Conservation (phyloP, 2,797 vertebrate species). For the Coregonus sp. region DNA sequence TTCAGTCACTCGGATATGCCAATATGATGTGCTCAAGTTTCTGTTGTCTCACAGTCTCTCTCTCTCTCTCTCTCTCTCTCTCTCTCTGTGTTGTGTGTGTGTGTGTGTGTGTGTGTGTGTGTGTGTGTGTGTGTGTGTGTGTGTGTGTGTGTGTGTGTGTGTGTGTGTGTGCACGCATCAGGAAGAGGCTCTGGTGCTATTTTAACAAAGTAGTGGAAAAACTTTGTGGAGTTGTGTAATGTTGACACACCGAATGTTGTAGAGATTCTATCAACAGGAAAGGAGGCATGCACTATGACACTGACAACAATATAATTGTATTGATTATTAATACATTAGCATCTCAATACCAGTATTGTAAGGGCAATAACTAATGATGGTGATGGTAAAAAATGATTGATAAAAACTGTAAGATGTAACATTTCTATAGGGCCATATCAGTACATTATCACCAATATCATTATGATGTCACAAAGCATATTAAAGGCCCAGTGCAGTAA, state of each 20-base stretch:
- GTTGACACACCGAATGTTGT: not conserved
- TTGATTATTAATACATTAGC: not conserved
- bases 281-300: no score
- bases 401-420: no score
- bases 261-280: not conserved
- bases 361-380: no score
- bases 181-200: not conserved
- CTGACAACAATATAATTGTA: not conserved
- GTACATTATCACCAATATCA: not conserved
- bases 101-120: no score
- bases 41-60: constrained; percentile 10
- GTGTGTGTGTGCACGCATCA: not conserved
- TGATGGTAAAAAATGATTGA: no score
- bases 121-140: no score
- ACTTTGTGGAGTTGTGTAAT: not conserved
- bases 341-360: not conserved
- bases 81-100: no score
- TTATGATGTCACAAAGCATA: not conserved
- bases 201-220: constrained; percentile 12
- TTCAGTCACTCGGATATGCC: constrained; percentile 21
- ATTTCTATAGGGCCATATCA: not conserved
- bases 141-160: no score
- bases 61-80: no score
- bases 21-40: constrained; percentile 26
- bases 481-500: no score